Conservation (phyloP, 2,888 invertebrate genomes). For the Spilarctia lutea region DNA sequence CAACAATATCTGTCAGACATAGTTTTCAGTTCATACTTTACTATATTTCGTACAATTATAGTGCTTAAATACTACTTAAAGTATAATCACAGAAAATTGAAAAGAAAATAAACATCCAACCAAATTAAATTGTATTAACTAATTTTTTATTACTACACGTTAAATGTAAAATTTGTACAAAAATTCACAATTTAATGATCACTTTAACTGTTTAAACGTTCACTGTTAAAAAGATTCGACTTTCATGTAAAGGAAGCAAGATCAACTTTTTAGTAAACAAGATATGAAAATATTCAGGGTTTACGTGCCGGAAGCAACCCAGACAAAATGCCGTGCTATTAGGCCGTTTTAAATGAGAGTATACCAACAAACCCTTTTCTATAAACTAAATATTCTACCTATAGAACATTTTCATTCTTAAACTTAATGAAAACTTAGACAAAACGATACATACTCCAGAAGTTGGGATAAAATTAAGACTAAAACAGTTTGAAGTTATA, state of each 20-base stretch:
- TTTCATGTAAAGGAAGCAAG: conserved; percentile 4
- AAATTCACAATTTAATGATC: background rate
- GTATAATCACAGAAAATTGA: background rate
- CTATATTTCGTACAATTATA: background rate
- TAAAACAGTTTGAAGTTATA: conserved; percentile 20
- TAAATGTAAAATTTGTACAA: background rate
- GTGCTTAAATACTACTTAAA: background rate
- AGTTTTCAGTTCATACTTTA: background rate
- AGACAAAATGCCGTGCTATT: conserved; percentile 30
- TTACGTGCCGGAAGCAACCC: conserved; percentile 26
- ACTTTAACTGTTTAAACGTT: background rate
- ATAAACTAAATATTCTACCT: conserved; percentile 21
- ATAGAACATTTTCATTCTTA: conserved; percentile 34
- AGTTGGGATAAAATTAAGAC: conserved; percentile 28
- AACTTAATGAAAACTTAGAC: conserved; percentile 40
- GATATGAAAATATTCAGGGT: conserved; percentile 31
- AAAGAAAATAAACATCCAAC: background rate
- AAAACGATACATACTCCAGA: conserved; percentile 30
- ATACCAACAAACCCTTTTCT: conserved; percentile 27
- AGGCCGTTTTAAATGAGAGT: conserved; percentile 23
- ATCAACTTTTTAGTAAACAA: conserved; percentile 24
- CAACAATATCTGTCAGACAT: background rate
- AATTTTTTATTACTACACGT: background rate
- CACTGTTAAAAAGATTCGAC: background rate
- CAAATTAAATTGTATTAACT: background rate